Evolutionary conservation across 2,797 vertebrate genomes (phyloP).

Genomic region (Artibeus lituratus): DNA sequence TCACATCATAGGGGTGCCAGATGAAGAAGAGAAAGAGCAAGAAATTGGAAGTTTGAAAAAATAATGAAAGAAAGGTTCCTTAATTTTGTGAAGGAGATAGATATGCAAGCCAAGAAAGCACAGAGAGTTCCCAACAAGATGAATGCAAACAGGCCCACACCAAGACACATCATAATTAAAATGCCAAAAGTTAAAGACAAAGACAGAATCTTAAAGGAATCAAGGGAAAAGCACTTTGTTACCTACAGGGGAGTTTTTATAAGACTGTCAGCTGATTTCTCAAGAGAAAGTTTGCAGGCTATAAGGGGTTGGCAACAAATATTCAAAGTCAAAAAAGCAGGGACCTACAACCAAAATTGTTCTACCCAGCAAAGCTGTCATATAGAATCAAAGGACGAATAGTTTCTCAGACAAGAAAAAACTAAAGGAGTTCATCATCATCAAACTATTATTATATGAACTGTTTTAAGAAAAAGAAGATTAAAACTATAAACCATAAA

Average conservation of each 20-base stretch:
- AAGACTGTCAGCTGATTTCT: neutral
- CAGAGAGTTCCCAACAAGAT: no score
- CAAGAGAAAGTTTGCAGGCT: neutral
- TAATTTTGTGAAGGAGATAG: neutral
- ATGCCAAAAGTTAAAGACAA: neutral
- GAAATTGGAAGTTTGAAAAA: no score
- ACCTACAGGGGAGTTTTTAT: neutral
- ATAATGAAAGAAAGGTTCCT: no score
- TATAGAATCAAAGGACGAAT: neutral
- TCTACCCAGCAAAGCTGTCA: neutral
- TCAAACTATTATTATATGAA: neutral
- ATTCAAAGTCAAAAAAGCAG: neutral
- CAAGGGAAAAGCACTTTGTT: neutral
- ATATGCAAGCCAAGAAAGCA: no score
- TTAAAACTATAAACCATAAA: neutral
- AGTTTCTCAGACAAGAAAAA: neutral
- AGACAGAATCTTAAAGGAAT: neutral
- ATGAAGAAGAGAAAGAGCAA: neutral
- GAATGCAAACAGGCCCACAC: no score
- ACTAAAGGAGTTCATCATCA: neutral
- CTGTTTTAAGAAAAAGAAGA: neutral
- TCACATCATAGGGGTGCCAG: neutral
- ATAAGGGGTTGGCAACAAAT: no score
- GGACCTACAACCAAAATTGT: neutral
- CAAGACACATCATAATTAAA: no score